A percentile compares a stretch with the other conserved stretches of the same genome.
These are phyloP conservation scores for Dryocosmus kuriphilus DNA, from an alignment of 2,888 invertebrate genomes.

Conservation along the genomic window DNA sequence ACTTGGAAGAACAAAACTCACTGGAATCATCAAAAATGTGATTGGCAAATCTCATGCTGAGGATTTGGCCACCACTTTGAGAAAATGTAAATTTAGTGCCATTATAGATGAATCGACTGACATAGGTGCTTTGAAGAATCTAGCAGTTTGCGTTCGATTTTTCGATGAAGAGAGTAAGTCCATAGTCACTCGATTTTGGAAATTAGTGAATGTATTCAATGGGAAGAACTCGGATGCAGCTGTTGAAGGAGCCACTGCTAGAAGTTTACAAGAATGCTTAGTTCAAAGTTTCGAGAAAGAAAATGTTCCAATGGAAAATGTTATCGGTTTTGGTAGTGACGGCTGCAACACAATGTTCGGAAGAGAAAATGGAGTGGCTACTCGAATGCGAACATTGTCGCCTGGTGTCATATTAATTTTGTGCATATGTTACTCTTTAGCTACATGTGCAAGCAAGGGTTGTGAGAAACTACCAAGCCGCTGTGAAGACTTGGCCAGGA, in stretches of 20 bases:
- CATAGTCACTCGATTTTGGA: conserved; percentile 57
- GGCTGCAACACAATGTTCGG: conserved; percentile 62
- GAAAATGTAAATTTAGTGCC: not conserved
- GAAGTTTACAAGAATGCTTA: conserved; percentile 21
- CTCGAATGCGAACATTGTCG: conserved; percentile 50
- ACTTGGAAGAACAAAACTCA: too few relatives aligned
- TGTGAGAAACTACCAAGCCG: conserved; percentile 60
- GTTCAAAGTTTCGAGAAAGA: conserved; percentile 47
- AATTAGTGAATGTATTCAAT: conserved; percentile 56
- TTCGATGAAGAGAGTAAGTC: conserved; percentile 50
- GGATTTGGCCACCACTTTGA: not conserved
- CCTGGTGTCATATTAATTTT: conserved; percentile 54
- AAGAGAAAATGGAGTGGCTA: conserved; percentile 59
- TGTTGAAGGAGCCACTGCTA: conserved; percentile 37
- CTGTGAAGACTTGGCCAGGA: conserved; percentile 63
- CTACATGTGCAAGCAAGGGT: conserved; percentile 64
- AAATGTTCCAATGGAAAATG: too few relatives aligned
- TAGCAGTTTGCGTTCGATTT: conserved; percentile 47
- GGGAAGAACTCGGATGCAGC: conserved; percentile 41
- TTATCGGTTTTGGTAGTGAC: conserved; percentile 62
- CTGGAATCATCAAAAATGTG: too few relatives aligned
- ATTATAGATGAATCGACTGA: not conserved
- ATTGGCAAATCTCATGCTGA: not conserved
- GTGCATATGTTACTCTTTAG: conserved; percentile 66
- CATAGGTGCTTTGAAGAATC: not conserved